Evolutionary conservation across 1,140 invertebrate genomes (phyloP), one percentile per base, ranked within the genome.

Genomic region (Micrasema minimum): DNA sequence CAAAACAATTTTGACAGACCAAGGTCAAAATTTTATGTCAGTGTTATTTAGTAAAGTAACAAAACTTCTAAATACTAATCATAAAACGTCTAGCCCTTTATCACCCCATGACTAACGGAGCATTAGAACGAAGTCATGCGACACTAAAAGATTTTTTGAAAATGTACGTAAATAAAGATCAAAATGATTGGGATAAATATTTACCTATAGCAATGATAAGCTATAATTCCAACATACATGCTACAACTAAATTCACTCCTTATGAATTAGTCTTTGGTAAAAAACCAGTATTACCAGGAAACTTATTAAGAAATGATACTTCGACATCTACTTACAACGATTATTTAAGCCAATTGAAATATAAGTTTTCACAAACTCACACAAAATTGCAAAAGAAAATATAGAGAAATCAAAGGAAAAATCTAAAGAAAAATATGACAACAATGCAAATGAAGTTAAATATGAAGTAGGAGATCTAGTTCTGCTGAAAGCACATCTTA

Each of bases 251-350:
- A 10, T 82, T 66, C 18, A 78, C 79, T 1, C 82, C 85, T 2
- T 83, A 79, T 65, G 79, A 82, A 75, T 35, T 85, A 16, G 7
- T 85, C 7, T 82, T 80, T 66, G 80, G 82, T 16, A 18, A 72
- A 46, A 77, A 80, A 65, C 69, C 81, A 3, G 45, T 37, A 18
- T 16, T 81, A 16, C 77, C 79, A 10, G 72, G 61, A 55, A 62
- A 51, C 11, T 23, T 77, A 26, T 69, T 43, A 22, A 20, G 55
- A 71, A 26, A 51, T 46, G 72, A 76, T 38, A 68, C 76, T 55
- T 71, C 74, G 51, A 67, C 53, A 45, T 76, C 77, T 66, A 77
- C 72, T 16, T 80, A 80, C 55, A 78, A 79, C 53, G 71, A 80
- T 67, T 80, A 77, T 71, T n/a, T 75, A 37, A 31, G 45, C 11